Conservation (phyloP, 30 jellyfish, hydroid and myxozoan species). For the Hydractinia echinata region DNA sequence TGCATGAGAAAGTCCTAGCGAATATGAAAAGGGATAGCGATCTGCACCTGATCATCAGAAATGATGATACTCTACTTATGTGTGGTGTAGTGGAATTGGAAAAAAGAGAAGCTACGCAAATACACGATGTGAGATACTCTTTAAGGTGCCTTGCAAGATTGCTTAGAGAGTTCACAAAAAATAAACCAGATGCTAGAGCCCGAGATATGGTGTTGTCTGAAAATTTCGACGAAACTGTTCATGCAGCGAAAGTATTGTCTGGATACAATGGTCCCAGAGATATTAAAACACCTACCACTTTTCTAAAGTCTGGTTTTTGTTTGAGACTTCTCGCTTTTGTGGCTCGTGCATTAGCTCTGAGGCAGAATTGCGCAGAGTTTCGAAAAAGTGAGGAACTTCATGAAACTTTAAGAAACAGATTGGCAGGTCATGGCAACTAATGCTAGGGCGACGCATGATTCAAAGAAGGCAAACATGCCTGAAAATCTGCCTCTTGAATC, state of each 20-base stretch:
- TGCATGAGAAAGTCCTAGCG: background rate
- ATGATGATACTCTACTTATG: slow-evolving; percentile 11
- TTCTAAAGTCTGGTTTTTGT: slow-evolving; percentile 11
- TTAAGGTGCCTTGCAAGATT: background rate
- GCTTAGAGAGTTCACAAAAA: background rate
- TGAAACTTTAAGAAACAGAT: too few relatives aligned
- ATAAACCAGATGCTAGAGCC: slow-evolving; percentile 5
- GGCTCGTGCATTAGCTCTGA: slow-evolving; percentile 7
- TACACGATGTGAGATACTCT: background rate
- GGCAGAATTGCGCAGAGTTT: background rate
- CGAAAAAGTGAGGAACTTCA: too few relatives aligned
- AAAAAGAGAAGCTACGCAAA: background rate
- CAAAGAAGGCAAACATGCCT: slow-evolving; percentile 10
- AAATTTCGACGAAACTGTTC: background rate
- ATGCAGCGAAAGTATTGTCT: background rate
- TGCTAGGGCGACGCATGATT: background rate
- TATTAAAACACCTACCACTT: slow-evolving; percentile 8
- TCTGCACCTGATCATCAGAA: background rate
- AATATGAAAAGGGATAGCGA: background rate
- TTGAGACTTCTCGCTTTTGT: background rate
- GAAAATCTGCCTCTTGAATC: slow-evolving; percentile 11
- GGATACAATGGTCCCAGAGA: slow-evolving; percentile 19
- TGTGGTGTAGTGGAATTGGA: background rate
- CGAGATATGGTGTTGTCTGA: slow-evolving; percentile 11
- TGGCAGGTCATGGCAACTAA: slow-evolving; percentile 4